These are phyloP conservation scores for Oryctolagus cuniculus DNA, from an alignment of 2,113 vertebrate genomes.

Conservation along the genomic window mOryCun1.1 NC_091432.1:134312501-134313000, in stretches of 20 bases:
- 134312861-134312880: neutral
- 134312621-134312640: neutral
- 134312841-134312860: neutral
- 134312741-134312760: no score
- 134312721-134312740: rapidly evolving
- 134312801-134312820: neutral
- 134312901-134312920: neutral
- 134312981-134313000: neutral
- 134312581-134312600: neutral
- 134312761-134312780: neutral
- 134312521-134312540: neutral
- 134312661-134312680: no score
- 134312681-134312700: neutral
- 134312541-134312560: neutral
- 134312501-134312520: no score
- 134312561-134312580: neutral
- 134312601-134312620: neutral
- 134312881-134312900: neutral
- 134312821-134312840: neutral
- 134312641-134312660: no score
- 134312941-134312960: neutral
- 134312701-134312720: neutral
- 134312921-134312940: neutral
- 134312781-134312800: slow-evolving; percentile 5
- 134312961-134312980: neutral